phyloP scores from a whole-genome alignment of 2,888 invertebrate species.

The Hermaeophaga mercurialis region DNA sequence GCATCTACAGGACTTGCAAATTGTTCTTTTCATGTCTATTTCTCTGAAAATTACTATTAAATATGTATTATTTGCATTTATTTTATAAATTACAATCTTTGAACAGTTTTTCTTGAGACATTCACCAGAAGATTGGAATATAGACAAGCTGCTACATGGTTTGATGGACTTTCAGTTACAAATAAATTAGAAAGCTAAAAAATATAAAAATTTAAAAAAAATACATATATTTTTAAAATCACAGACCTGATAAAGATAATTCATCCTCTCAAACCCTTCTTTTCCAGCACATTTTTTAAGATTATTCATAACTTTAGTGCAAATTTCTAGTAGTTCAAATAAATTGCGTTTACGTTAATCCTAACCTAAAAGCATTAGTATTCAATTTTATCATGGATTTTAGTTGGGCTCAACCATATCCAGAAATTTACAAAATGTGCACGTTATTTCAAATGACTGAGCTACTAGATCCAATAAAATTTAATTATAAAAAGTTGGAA shows the following conservation, averaged over 20 bases:
- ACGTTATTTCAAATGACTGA: slow-evolving; percentile 62
- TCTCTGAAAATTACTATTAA: slow-evolving; percentile 53
- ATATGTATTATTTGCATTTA: slow-evolving; percentile 6
- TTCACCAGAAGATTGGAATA: slow-evolving; percentile 51
- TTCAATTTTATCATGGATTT: slow-evolving; percentile 52
- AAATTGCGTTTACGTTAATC: not conserved
- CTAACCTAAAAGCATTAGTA: slow-evolving; percentile 5
- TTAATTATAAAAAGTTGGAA: slow-evolving; percentile 46
- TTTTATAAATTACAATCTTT: slow-evolving; percentile 47
- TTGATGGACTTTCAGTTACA: slow-evolving; percentile 38
- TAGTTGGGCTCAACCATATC: slow-evolving; percentile 63
- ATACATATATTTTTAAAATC: no score
- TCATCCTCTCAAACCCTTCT: slow-evolving; percentile 71
- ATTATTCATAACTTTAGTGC: slow-evolving; percentile 40
- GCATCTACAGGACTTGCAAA: slow-evolving; percentile 62
- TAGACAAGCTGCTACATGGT: slow-evolving; percentile 42
- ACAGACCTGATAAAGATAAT: slow-evolving; percentile 69
- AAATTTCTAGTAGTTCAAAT: slow-evolving; percentile 9
- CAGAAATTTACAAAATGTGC: slow-evolving; percentile 65
- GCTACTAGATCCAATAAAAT: slow-evolving; percentile 59
- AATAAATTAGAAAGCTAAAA: slow-evolving; percentile 44
- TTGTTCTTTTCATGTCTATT: slow-evolving; percentile 59
- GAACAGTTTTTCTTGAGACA: slow-evolving; percentile 54
- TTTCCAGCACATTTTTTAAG: slow-evolving; percentile 67
- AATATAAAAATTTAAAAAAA: slow-evolving; percentile 10